A percentile compares a stretch with the other conserved stretches of the same genome.
Conservation (phyloP, 2,797 vertebrate genomes). For the Brachymystax lenok region DNA sequence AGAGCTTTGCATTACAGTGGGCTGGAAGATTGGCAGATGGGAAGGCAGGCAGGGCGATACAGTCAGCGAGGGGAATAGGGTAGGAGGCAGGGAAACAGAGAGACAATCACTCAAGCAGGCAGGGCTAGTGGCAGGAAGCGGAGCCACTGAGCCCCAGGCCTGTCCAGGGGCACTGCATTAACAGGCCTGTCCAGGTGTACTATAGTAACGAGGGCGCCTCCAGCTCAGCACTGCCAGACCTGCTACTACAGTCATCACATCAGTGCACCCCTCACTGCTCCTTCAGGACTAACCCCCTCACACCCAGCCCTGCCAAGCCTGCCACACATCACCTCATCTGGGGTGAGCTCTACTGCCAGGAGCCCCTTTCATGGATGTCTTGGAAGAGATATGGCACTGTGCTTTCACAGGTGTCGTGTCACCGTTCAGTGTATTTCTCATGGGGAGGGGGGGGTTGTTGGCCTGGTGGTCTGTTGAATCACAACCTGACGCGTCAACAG, state of each 20-base stretch:
- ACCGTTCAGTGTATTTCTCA: not conserved
- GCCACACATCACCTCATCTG: not conserved
- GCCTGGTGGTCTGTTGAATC: not conserved
- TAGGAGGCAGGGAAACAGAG: not conserved
- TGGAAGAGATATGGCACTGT: not conserved
- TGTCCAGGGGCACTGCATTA: conserved; percentile 50
- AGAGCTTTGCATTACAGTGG: too few relatives aligned
- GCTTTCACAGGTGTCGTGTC: not conserved
- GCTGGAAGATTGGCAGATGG: not conserved
- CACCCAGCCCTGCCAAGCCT: not conserved
- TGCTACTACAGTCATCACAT: conserved; percentile 9
- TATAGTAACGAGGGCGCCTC: conserved; percentile 28
- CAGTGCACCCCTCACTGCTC: not conserved
- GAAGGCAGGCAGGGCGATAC: not conserved
- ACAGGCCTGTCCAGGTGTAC: too few relatives aligned
- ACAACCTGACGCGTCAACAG: not conserved
- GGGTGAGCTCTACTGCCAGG: not conserved
- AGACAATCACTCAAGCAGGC: not conserved
- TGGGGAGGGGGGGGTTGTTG: not conserved
- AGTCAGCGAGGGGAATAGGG: conserved; percentile 13
- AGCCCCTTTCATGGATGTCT: not conserved
- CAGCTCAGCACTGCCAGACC: not conserved
- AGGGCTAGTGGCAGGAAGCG: not conserved
- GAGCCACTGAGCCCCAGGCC: conserved; percentile 44
- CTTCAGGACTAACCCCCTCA: not conserved